phyloP scores from a whole-genome alignment of 2,113 vertebrate genomes.

The Nycticebus coucang region DNA sequence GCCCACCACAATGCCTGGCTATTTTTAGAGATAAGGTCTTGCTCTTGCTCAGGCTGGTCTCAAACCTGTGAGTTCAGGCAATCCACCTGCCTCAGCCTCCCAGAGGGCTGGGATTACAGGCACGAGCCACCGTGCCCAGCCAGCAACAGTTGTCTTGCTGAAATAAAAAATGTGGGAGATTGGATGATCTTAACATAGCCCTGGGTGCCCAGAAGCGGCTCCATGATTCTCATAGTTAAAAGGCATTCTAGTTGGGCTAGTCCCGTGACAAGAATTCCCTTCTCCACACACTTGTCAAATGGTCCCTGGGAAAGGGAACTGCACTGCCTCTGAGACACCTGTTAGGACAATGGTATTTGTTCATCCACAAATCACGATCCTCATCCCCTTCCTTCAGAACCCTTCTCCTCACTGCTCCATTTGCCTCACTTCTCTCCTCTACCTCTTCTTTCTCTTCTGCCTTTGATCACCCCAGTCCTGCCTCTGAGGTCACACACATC shows the following conservation, averaged over 20 bases:
- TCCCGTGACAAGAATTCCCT: neutral
- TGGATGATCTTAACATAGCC: neutral
- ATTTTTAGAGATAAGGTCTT: too few relatives aligned
- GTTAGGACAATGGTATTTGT: neutral
- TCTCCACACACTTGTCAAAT: neutral
- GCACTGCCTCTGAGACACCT: neutral
- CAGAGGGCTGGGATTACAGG: too few relatives aligned
- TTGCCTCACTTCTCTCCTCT: neutral
- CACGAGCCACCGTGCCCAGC: too few relatives aligned
- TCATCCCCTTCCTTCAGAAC: neutral
- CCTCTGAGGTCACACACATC: neutral
- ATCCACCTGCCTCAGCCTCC: too few relatives aligned
- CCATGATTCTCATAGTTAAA: neutral
- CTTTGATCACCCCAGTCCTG: conserved; percentile 40
- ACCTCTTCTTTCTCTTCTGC: conserved; percentile 1
- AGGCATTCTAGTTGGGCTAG: neutral
- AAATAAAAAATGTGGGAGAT: neutral
- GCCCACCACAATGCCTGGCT: too few relatives aligned
- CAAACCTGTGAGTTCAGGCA: too few relatives aligned
- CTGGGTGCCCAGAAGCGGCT: neutral
- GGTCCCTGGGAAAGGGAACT: neutral
- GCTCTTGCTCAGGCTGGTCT: too few relatives aligned
- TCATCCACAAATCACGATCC: neutral
- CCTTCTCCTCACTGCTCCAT: too few relatives aligned
- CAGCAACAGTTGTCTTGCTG: neutral